Conservation (phyloP, 2,888 invertebrate genomes). For the Orthosia gothica region DNA sequence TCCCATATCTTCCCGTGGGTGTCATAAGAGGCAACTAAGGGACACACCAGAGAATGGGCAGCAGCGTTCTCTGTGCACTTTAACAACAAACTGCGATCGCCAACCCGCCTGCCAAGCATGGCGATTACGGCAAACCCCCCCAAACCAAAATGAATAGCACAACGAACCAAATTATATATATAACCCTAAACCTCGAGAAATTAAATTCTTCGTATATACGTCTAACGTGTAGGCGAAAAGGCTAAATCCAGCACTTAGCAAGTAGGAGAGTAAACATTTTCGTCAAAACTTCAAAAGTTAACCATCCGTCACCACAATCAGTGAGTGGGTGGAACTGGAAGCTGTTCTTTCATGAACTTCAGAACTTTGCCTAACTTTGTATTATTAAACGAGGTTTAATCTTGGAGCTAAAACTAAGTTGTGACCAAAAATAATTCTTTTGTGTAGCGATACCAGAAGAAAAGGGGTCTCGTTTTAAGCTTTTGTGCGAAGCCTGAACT, state of each 20-base stretch:
- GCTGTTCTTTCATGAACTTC: constrained; percentile 23
- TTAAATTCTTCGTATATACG: background rate
- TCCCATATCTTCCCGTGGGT: too few relatives aligned
- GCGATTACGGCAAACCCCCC: too few relatives aligned
- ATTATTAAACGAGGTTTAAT: constrained; percentile 17
- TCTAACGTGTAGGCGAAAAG: background rate
- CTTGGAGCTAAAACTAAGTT: constrained; percentile 15
- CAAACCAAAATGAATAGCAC: too few relatives aligned
- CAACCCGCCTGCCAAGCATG: too few relatives aligned
- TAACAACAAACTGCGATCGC: too few relatives aligned
- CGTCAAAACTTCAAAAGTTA: constrained; percentile 8
- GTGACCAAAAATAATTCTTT: constrained; percentile 1
- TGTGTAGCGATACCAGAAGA: background rate
- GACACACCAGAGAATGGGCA: too few relatives aligned
- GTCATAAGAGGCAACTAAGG: too few relatives aligned
- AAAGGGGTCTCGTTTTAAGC: constrained; percentile 5
- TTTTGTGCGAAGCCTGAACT: background rate
- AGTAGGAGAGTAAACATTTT: background rate
- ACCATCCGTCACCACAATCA: constrained; percentile 16
- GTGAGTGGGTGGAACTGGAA: constrained; percentile 7
- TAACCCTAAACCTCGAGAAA: background rate
- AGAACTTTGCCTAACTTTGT: constrained; percentile 12
- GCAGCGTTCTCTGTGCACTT: too few relatives aligned
- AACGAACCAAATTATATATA: background rate
- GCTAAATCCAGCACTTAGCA: background rate